Evolutionary conservation across 2,797 vertebrate genomes (phyloP).

Genomic region (Falco naumanni): DNA sequence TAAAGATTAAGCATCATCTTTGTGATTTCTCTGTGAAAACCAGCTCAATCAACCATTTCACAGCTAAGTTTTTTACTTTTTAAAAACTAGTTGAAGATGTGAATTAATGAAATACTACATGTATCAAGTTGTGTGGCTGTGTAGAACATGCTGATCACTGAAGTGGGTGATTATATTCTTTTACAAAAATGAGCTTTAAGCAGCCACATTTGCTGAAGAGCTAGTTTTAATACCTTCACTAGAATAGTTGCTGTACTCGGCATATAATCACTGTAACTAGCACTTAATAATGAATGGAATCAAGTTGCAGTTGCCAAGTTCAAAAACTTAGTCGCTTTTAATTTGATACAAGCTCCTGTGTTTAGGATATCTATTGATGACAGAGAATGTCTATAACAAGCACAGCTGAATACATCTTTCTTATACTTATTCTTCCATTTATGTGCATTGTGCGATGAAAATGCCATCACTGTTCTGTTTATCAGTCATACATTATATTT

Average conservation of each 20-base stretch:
- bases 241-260: not conserved
- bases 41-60: not conserved
- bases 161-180: not conserved
- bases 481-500: not conserved
- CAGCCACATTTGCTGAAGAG: not conserved
- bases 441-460: not conserved
- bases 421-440: not conserved
- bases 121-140: not conserved
- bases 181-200: not conserved
- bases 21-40: conserved; percentile 21
- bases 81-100: not conserved
- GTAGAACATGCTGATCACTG: not conserved
- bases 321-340: not conserved
- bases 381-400: not conserved
- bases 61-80: not conserved
- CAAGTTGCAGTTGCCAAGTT: not conserved
- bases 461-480: not conserved
- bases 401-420: not conserved
- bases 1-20: conserved; percentile 28
- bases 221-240: not conserved
- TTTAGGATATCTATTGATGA: not conserved
- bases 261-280: not conserved
- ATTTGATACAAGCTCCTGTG: not conserved
- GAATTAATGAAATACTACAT: not conserved
- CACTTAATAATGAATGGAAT: not conserved